A percentile compares a stretch with the other conserved stretches of the same genome.
phyloP scores from a whole-genome alignment of 2,113 vertebrate species.

The Balaeniceps rex region DNA sequence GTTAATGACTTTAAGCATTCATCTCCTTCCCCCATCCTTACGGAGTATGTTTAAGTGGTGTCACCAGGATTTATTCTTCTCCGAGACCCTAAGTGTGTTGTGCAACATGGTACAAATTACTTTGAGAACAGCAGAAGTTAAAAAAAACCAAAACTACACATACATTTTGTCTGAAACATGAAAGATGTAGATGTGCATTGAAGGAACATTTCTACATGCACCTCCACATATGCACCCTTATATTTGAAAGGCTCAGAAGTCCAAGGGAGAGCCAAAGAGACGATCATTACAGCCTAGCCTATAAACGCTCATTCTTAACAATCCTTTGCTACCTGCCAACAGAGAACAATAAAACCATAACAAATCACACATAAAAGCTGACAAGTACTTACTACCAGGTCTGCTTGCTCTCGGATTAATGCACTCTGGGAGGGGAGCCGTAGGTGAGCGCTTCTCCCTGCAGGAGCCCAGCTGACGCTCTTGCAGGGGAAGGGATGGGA shows the following conservation, averaged over 20 bases:
- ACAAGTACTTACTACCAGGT: constrained; percentile 21
- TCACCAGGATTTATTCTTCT: background rate
- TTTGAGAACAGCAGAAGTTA: background rate
- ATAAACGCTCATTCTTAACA: background rate
- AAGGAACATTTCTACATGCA: background rate
- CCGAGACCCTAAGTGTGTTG: background rate
- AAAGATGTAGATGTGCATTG: background rate
- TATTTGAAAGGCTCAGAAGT: background rate
- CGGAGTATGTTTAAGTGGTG: background rate
- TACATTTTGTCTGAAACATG: background rate
- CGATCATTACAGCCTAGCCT: background rate
- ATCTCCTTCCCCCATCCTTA: background rate
- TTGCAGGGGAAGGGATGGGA: background rate
- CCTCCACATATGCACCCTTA: background rate
- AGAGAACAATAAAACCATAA: background rate
- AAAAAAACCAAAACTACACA: background rate
- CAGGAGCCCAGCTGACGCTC: background rate
- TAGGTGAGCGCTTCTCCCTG: background rate
- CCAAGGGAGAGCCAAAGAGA: background rate
- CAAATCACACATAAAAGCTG: background rate
- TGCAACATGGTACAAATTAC: background rate
- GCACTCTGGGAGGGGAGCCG: background rate
- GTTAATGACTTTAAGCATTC: background rate
- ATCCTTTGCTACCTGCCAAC: background rate
- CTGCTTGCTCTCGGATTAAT: background rate